Conservation (phyloP, 2,113 vertebrate species). For the Alligator sinensis region DNA sequence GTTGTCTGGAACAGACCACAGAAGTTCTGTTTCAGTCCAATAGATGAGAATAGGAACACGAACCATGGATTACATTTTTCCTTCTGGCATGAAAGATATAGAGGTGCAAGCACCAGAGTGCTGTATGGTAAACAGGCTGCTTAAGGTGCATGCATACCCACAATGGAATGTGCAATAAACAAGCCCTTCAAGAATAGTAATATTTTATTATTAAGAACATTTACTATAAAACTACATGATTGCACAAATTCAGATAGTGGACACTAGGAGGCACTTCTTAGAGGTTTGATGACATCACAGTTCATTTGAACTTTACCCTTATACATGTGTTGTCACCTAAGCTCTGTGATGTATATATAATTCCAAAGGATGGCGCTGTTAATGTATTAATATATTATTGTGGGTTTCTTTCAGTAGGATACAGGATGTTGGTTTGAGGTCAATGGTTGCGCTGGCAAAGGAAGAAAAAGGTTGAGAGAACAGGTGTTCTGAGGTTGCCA, state of each 20-base stretch:
- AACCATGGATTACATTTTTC: too few relatives aligned
- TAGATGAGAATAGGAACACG: too few relatives aligned
- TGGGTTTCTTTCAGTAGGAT: not conserved
- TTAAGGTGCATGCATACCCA: too few relatives aligned
- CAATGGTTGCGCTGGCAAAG: slow-evolving; percentile 34
- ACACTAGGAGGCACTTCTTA: not conserved
- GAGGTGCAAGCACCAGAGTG: too few relatives aligned
- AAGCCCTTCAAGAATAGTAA: not conserved
- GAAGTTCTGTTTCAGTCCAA: too few relatives aligned
- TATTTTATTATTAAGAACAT: not conserved
- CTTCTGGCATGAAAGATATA: too few relatives aligned
- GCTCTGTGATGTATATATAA: not conserved
- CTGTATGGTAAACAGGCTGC: too few relatives aligned
- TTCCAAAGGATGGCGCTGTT: slow-evolving; percentile 41
- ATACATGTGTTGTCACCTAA: not conserved
- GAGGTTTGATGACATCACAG: not conserved
- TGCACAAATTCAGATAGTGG: not conserved
- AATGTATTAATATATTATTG: not conserved
- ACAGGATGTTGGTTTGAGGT: slow-evolving; percentile 62
- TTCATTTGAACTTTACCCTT: not conserved
- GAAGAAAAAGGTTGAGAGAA: slow-evolving; percentile 36
- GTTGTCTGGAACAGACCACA: too few relatives aligned
- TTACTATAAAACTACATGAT: not conserved
- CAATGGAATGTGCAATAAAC: too few relatives aligned
- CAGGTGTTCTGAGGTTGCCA: slow-evolving; percentile 53